Conservation (phyloP, 2,113 vertebrate genomes). For the Poeciliopsis turrubarensis region DNA sequence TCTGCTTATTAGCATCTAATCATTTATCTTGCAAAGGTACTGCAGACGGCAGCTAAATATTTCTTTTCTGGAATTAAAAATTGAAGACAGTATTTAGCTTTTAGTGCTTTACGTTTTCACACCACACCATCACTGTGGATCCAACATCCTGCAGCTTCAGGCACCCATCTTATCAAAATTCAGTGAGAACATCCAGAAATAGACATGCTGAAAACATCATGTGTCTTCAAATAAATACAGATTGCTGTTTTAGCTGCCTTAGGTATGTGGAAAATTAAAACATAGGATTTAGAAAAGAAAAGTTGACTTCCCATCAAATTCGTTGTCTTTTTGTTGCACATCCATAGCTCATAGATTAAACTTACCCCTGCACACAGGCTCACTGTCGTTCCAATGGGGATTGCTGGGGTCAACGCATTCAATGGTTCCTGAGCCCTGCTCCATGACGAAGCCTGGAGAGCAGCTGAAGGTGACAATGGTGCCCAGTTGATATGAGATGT, state of each 20-base stretch:
- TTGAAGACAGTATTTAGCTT: conserved; percentile 21
- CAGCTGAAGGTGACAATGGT: conserved; percentile 87
- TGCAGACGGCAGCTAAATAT: background rate
- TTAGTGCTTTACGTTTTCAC: conserved; percentile 27
- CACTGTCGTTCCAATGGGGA: conserved; percentile 92
- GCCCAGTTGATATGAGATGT: conserved; percentile 86
- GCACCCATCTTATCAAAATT: background rate
- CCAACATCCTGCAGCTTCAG: conserved; percentile 19
- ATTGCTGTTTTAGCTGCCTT: background rate
- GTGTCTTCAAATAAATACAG: background rate
- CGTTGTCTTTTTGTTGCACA: background rate
- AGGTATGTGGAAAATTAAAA: background rate
- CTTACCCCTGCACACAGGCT: conserved; percentile 89
- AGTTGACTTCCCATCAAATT: background rate
- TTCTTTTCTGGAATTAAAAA: conserved; percentile 15
- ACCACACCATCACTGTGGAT: conserved; percentile 31
- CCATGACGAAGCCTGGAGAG: conserved; percentile 90
- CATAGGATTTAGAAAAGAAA: too few species aligned
- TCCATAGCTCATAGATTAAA: background rate
- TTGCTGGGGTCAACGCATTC: conserved; percentile 89
- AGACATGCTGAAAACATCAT: background rate
- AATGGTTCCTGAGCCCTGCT: conserved; percentile 87
- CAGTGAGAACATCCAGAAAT: conserved; percentile 10
- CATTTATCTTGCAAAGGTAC: conserved; percentile 5
- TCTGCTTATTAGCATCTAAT: background rate